phyloP scores from a whole-genome alignment of 2,797 vertebrate species.

The Chlorospingus semifuscus region DNA sequence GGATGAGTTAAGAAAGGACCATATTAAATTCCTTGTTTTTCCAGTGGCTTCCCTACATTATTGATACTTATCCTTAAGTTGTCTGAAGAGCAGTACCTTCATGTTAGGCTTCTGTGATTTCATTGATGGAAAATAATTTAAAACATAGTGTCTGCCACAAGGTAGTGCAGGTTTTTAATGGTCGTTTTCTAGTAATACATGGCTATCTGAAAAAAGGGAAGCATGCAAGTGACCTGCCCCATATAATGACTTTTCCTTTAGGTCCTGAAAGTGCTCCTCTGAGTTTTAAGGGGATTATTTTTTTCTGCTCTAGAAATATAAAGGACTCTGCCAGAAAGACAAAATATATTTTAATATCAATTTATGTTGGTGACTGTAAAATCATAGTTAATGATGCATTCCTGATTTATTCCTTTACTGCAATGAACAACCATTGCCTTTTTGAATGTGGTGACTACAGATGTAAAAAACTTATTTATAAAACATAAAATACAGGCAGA shows the following conservation, averaged over 20 bases:
- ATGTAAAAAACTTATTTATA: background rate
- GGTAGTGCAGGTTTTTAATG: background rate
- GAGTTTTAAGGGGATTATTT: background rate
- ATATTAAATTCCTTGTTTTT: background rate
- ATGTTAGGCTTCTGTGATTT: constrained; percentile 5
- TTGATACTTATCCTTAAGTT: background rate
- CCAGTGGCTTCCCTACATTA: background rate
- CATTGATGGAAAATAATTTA: constrained; percentile 18
- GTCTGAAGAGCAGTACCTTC: background rate
- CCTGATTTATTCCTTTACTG: background rate
- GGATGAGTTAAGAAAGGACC: background rate
- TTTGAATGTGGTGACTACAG: background rate
- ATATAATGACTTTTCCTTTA: constrained; percentile 17
- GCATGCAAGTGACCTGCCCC: background rate
- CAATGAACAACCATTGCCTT: background rate
- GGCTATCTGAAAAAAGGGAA: background rate
- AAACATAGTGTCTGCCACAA: background rate
- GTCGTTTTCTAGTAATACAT: background rate
- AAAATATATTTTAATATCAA: background rate
- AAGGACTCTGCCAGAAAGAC: background rate
- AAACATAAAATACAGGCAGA: background rate
- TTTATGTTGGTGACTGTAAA: background rate
- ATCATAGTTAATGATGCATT: background rate
- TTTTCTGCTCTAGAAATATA: constrained; percentile 8
- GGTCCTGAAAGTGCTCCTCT: constrained; percentile 6